phyloP scores from a whole-genome alignment of 2,113 vertebrate genomes.

The Pandion haliaetus region DNA sequence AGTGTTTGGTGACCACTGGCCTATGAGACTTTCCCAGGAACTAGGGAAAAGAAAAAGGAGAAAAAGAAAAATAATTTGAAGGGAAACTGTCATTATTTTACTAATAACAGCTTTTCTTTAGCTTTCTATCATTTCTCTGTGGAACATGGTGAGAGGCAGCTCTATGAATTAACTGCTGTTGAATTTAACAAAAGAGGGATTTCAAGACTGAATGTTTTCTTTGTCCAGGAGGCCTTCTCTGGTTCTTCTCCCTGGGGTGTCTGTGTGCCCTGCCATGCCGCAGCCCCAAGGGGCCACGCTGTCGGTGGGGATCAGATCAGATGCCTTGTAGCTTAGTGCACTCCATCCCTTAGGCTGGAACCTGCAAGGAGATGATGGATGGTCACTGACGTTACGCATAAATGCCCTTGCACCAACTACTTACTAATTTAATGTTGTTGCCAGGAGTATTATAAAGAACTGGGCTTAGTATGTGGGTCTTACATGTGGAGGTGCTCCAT shows the following conservation, averaged over 20 bases:
- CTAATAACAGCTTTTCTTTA: neutral
- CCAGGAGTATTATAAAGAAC: neutral
- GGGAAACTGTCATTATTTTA: neutral
- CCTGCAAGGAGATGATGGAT: neutral
- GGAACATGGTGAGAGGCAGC: neutral
- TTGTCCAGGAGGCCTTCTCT: neutral
- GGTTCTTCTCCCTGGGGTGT: neutral
- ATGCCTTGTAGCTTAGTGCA: accelerated
- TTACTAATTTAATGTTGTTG: neutral
- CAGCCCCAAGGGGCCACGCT: neutral
- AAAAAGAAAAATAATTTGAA: neutral
- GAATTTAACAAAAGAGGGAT: neutral
- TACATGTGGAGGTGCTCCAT: neutral
- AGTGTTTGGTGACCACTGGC: neutral
- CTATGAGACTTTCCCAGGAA: neutral
- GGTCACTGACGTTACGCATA: neutral
- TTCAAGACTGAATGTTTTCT: neutral
- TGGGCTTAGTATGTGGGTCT: neutral
- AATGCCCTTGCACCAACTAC: neutral
- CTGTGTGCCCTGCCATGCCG: neutral
- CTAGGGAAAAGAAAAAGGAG: neutral
- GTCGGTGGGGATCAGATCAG: neutral
- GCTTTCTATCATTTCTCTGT: neutral
- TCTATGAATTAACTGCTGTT: neutral
- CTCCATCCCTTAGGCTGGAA: neutral